Conservation (phyloP, 37 sponge, comb jelly and placozoan genomes). For the Amphimedon queenslandica region DNA sequence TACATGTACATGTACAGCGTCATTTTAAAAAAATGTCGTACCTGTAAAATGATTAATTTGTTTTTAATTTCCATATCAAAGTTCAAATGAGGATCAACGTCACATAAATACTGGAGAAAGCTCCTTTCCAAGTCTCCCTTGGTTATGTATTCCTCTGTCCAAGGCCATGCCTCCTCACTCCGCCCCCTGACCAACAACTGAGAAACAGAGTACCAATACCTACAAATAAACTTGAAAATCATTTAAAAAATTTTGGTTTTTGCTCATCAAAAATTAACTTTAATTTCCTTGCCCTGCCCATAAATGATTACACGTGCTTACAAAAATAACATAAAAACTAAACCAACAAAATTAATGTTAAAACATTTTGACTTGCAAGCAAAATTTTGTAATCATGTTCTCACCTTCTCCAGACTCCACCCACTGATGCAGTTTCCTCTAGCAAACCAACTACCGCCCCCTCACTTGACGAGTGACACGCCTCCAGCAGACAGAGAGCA, state of each 20-base stretch:
- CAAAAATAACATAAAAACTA: no score
- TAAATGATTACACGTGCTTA: not conserved
- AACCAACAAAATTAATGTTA: no score
- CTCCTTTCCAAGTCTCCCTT: constrained; percentile 52
- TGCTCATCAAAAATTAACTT: no score
- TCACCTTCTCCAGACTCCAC: constrained; percentile 28
- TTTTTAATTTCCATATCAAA: not conserved
- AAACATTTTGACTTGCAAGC: no score
- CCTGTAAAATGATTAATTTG: constrained; percentile 7
- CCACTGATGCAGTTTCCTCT: not conserved
- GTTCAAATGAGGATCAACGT: not conserved
- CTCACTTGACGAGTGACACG: not conserved
- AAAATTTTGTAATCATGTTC: no score
- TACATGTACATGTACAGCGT: not conserved
- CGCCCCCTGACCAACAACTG: constrained; percentile 17
- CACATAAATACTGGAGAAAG: constrained; percentile 24
- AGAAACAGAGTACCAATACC: constrained; percentile 43
- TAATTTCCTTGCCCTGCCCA: no score
- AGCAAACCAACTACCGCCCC: constrained; percentile 2
- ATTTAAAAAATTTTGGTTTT: no score
- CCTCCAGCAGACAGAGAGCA: constrained; percentile 17
- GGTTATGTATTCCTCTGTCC: constrained; percentile 25
- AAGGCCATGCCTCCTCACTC: constrained; percentile 39
- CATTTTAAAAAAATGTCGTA: not conserved
- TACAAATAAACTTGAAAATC: not conserved